Base-by-base conservation (phyloP, 1,140 invertebrate species). In the Orius insidiosus region DNA sequence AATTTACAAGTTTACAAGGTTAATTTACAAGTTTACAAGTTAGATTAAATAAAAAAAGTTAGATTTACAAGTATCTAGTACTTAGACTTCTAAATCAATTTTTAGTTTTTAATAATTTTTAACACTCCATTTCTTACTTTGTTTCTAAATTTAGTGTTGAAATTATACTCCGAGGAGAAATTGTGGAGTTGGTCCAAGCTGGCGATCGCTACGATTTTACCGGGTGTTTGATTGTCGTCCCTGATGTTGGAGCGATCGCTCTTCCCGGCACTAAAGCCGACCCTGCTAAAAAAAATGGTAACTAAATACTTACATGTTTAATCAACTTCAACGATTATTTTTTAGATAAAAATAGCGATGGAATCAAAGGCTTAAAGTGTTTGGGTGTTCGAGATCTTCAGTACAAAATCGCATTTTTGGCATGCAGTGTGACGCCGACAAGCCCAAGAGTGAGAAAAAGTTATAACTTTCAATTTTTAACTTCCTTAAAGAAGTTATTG, bases 141-240 rank as follows among this genome's bases (percentile, higher is more conserved):
- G n/a, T n/a, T n/a, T n/a, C n/a, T n/a, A n/a, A n/a, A n/a, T 56
- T 30, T 52, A 93, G 90, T 53, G 74, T 99, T 19, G 95, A 99
- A 68, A 72, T 99, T 18, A 83, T 99, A 54, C 63, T 99, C n/a
- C 70, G 95, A 58, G 90, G 88, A 5, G 95, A 99, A 66, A 78
- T 80, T 55, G 96, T 99, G 1, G 96, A 99, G 67, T 80, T 76
- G 35, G 90, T 97, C 7, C 95, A 98, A 68, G 83, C 87, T 54
- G 78, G 78, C 46, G 78, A 84, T 58, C 71, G 87, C 40, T 96
- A 93, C 61, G 92, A 98, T 62, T 98, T 99, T 59, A 95, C 85
- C 31, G 88, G 96, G 40, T 94, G 92, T 1, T 66, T 98, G 5
- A 97, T 99, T 58, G 94, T 97, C 3, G 87, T 99, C 1, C 96